phyloP scores from a whole-genome alignment of 2,797 vertebrate species.

The Stomatorhinus walkeri region DNA sequence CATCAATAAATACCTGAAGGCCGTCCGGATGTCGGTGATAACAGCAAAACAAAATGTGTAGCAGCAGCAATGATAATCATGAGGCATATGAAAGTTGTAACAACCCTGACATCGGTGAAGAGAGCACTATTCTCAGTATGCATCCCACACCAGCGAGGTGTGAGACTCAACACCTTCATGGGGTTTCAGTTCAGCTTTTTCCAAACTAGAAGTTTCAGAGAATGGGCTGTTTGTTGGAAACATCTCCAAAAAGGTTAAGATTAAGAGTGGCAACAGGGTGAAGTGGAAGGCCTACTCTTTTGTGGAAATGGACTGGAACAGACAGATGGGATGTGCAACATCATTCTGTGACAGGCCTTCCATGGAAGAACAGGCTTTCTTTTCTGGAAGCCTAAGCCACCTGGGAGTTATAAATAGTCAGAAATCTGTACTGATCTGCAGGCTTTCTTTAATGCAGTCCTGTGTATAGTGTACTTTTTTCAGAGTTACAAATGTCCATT shows the following conservation, averaged over 20 bases:
- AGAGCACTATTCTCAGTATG: not conserved
- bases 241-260: not conserved
- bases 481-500: not conserved
- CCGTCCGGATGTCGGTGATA: not conserved
- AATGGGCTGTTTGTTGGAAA: not conserved
- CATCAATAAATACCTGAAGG: not conserved
- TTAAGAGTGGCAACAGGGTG: conserved; percentile 8
- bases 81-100: not conserved
- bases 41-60: not conserved
- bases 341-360: not conserved
- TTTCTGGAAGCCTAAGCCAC: not conserved
- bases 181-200: not conserved
- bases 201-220: not conserved
- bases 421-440: not conserved
- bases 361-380: not conserved
- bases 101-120: not conserved
- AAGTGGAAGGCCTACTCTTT: conserved; percentile 13
- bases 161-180: not conserved
- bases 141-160: not conserved
- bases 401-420: conserved; percentile 13
- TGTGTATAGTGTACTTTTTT: not conserved
- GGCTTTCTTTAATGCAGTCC: not conserved
- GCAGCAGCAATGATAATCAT: not conserved
- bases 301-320: not conserved
- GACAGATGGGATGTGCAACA: not conserved